Evolutionary conservation across 2,797 vertebrate species (phyloP).

Genomic region (Tangara arthus): DNA sequence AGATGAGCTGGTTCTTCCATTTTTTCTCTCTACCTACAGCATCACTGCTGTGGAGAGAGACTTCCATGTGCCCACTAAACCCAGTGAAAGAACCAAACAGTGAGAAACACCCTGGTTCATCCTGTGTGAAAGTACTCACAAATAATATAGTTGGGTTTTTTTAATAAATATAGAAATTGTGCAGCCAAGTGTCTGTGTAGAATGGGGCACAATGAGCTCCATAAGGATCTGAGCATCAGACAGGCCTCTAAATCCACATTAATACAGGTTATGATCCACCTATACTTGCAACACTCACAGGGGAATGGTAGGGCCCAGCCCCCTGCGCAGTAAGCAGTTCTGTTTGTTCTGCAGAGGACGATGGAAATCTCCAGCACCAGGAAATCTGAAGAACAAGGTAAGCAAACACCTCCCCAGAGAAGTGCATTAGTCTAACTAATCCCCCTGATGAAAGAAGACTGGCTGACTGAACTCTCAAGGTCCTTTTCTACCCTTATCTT

Average conservation of each 20-base stretch:
- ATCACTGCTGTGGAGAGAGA: neutral
- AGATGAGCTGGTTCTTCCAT: neutral
- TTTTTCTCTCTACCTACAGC: neutral
- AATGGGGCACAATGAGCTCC: neutral
- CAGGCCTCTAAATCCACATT: neutral
- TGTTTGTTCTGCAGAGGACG: neutral
- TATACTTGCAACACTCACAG: neutral
- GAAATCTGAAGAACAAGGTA: conserved; percentile 21
- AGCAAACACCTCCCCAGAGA: neutral
- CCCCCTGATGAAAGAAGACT: neutral
- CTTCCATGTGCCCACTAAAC: neutral
- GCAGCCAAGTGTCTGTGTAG: neutral
- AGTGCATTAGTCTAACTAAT: neutral
- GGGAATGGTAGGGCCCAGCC: neutral
- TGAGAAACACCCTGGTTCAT: neutral
- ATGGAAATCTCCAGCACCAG: neutral
- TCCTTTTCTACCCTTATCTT: conserved; percentile 4
- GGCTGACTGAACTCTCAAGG: neutral
- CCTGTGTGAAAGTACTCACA: neutral
- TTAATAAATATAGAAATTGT: neutral
- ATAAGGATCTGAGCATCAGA: neutral
- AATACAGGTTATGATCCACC: neutral
- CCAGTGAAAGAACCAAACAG: neutral
- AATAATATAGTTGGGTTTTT: neutral
- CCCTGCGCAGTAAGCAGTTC: neutral